Conservation (phyloP, 2,113 vertebrate genomes). For the Jacana jacana region DNA sequence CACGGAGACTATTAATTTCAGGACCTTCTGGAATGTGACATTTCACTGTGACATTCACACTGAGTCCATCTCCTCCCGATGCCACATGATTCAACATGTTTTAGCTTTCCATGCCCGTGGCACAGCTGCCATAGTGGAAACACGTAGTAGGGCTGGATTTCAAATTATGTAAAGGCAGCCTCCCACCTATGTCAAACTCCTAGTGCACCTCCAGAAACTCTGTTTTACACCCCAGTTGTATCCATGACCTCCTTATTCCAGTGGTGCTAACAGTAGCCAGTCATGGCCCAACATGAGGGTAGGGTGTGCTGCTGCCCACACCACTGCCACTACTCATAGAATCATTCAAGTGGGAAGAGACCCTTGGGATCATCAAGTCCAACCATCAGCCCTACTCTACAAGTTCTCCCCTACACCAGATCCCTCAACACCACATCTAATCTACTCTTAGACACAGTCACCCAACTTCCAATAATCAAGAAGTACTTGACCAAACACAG, state of each 20-base stretch:
- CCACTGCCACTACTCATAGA: background rate
- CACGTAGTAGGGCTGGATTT: slow-evolving; percentile 13
- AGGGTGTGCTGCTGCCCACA: background rate
- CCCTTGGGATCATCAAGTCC: no score
- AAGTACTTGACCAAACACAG: background rate
- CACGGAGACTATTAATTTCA: slow-evolving; percentile 55
- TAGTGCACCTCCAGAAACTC: slow-evolving; percentile 29
- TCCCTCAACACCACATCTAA: no score
- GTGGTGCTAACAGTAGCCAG: background rate
- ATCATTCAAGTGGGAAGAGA: no score
- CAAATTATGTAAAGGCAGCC: background rate
- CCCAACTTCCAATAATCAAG: background rate
- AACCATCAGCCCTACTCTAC: no score
- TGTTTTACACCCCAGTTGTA: slow-evolving; percentile 1
- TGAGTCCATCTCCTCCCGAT: slow-evolving; percentile 19
- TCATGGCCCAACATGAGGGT: fast-evolving
- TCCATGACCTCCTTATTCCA: slow-evolving; percentile 26
- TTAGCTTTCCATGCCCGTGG: slow-evolving; percentile 27
- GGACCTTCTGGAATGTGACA: slow-evolving; percentile 74
- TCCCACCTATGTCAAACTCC: slow-evolving; percentile 34
- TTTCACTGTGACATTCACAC: slow-evolving; percentile 73
- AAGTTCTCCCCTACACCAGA: no score
- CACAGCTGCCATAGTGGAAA: slow-evolving; percentile 34
- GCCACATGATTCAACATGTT: slow-evolving; percentile 6
- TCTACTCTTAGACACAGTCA: no score